Evolutionary conservation across 2,113 vertebrate genomes (phyloP).

Genomic region (Mystacornis crossleyi): DNA sequence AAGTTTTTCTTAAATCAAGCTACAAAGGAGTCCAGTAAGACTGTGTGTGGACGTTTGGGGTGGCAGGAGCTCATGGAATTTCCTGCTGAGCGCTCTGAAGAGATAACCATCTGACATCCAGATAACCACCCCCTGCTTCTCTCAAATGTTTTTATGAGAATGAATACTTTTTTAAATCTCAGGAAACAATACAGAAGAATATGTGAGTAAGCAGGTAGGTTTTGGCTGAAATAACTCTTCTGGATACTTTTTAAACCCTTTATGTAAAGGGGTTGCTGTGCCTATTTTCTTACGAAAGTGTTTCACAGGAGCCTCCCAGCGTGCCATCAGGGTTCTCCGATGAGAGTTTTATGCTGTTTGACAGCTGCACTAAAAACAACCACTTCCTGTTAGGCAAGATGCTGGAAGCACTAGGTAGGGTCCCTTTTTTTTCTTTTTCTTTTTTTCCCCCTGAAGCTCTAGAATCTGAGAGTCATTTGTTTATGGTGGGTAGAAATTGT

Average conservation of each 20-base stretch:
- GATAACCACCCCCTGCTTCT: not conserved
- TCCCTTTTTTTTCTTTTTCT: not conserved
- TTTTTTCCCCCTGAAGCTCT: not conserved
- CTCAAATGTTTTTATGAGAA: not conserved
- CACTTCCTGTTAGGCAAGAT: not conserved
- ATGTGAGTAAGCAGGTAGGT: not conserved
- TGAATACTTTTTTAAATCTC: not conserved
- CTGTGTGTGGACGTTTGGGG: not conserved
- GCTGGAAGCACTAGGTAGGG: not conserved
- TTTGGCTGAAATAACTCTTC: not conserved
- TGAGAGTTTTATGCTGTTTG: not conserved
- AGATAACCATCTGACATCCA: constrained; percentile 34
- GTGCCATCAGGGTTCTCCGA: fast-evolving
- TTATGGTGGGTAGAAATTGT: not conserved
- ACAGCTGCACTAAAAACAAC: not conserved
- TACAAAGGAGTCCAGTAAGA: not conserved
- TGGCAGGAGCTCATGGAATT: constrained; percentile 6
- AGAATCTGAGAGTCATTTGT: not conserved
- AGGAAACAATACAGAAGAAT: not conserved
- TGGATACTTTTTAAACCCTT: not conserved
- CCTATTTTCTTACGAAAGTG: not conserved
- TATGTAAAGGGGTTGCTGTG: not conserved
- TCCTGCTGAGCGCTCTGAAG: not conserved
- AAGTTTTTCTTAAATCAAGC: not conserved
- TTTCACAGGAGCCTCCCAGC: not conserved